Evolutionary conservation across 1,140 invertebrate species (phyloP).

Genomic region (Bombus polaris): DNA sequence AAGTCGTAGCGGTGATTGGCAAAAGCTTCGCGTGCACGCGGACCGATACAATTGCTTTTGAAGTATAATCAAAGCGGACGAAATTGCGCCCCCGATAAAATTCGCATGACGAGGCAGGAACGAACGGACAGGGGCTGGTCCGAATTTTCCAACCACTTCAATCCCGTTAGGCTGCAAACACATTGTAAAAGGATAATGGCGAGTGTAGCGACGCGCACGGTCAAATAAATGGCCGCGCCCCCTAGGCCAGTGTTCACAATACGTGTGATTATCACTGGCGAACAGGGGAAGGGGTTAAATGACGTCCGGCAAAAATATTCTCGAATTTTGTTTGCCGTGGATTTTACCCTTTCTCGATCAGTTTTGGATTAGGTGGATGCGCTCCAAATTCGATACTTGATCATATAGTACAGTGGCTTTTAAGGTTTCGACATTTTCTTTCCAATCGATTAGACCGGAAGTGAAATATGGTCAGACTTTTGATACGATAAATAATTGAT

Average conservation of each 20-base stretch:
- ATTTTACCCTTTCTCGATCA: too few relatives aligned
- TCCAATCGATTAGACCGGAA: too few relatives aligned
- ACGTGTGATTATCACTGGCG: conserved; percentile 39
- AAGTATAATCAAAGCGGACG: conserved; percentile 63
- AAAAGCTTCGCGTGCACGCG: conserved; percentile 54
- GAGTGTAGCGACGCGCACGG: conserved; percentile 42
- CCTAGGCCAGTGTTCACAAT: conserved; percentile 8
- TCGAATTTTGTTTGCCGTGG: neutral
- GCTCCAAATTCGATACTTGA: neutral
- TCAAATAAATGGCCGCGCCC: conserved; percentile 28
- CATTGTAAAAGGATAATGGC: conserved; percentile 53
- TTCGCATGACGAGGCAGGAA: conserved; percentile 45
- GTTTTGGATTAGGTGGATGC: too few relatives aligned
- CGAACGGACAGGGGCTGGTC: neutral
- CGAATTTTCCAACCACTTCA: conserved; percentile 51
- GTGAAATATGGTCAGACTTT: too few relatives aligned
- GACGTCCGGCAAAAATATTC: conserved; percentile 3
- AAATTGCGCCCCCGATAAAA: conserved; percentile 63
- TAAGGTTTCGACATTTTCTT: neutral
- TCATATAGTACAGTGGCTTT: neutral
- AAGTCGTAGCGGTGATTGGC: conserved; percentile 62
- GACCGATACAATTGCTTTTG: conserved; percentile 61
- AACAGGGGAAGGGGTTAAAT: neutral
- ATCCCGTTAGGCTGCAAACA: conserved; percentile 54
- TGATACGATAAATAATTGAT: too few relatives aligned